These are phyloP conservation scores for Notothenia coriiceps DNA, from an alignment of 2,113 vertebrate species.

Conservation along the genomic window DNA sequence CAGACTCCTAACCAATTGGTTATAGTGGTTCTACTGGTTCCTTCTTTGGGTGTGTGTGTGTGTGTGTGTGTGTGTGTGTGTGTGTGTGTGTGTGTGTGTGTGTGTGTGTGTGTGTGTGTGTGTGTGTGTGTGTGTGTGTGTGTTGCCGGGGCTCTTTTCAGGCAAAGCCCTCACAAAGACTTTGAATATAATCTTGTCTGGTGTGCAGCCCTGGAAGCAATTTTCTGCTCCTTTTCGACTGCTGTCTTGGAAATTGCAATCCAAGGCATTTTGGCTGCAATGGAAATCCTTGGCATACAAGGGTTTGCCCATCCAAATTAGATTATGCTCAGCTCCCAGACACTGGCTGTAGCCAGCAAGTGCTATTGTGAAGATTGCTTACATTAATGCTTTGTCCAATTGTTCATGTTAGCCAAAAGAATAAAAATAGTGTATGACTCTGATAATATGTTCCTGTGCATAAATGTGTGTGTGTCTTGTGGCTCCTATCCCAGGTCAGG, in stretches of 20 bases:
- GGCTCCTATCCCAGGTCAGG: conserved; percentile 67
- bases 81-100: conserved; percentile 16
- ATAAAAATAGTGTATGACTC: conserved; percentile 77
- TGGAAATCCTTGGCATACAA: conserved; percentile 86
- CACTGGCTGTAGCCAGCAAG: conserved; percentile 84
- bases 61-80: background rate
- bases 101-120: conserved; percentile 2
- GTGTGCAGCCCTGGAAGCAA: conserved; percentile 85
- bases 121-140: conserved; percentile 15
- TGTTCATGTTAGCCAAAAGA: conserved; percentile 79
- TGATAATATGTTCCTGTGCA: conserved; percentile 52
- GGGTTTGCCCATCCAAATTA: conserved; percentile 87
- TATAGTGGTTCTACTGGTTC: conserved; percentile 68
- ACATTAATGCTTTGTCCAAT: conserved; percentile 85
- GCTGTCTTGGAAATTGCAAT: conserved; percentile 87
- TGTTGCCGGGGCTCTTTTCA: conserved; percentile 82
- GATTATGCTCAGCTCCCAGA: conserved; percentile 85
- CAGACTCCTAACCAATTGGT: conserved; percentile 84
- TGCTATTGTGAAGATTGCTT: conserved; percentile 85
- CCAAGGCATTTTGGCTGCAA: conserved; percentile 86
- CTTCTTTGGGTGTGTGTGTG: conserved; percentile 19
- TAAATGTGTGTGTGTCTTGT: conserved; percentile 31
- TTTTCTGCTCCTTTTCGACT: conserved; percentile 88
- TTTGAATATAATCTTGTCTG: conserved; percentile 88
- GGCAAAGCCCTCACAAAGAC: conserved; percentile 85